phyloP scores from a whole-genome alignment of 2,888 invertebrate species.

The Calliphora vomitoria region DNA sequence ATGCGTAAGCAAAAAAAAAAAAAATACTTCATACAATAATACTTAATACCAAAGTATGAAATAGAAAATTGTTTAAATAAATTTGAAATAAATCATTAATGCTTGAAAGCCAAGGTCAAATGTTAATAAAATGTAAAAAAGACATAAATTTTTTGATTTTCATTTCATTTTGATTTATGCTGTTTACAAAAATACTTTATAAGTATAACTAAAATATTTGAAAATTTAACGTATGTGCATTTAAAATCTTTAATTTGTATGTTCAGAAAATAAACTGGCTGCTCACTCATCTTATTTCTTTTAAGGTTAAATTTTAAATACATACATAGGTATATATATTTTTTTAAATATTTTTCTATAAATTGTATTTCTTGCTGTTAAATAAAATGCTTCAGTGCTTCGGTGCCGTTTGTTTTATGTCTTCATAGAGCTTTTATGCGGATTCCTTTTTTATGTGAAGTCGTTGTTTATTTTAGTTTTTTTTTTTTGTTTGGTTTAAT shows the following conservation, averaged over 20 bases:
- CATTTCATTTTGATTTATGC: background rate
- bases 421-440: constrained; percentile 13
- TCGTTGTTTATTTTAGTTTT: constrained; percentile 53
- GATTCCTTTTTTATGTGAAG: constrained; percentile 30
- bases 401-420: constrained; percentile 34
- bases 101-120: constrained; percentile 72
- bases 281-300: constrained; percentile 20
- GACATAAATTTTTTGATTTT: background rate
- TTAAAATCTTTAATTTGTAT: too few relatives aligned
- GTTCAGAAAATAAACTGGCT: background rate
- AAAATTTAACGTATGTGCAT: background rate
- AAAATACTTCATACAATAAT: background rate
- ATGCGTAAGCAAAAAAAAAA: constrained; percentile 52
- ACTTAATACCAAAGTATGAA: constrained; percentile 6
- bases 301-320: constrained; percentile 45
- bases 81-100: constrained; percentile 67
- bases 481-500: constrained; percentile 42
- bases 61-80: constrained; percentile 49
- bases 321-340: background rate
- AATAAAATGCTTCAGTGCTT: constrained; percentile 59
- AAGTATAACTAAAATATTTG: background rate
- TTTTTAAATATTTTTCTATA: constrained; percentile 20
- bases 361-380: constrained; percentile 18
- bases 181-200: background rate
- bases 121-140: background rate